These are phyloP conservation scores for Cololabis saira DNA, from an alignment of 2,113 vertebrate species.

Conservation along the genomic window DNA sequence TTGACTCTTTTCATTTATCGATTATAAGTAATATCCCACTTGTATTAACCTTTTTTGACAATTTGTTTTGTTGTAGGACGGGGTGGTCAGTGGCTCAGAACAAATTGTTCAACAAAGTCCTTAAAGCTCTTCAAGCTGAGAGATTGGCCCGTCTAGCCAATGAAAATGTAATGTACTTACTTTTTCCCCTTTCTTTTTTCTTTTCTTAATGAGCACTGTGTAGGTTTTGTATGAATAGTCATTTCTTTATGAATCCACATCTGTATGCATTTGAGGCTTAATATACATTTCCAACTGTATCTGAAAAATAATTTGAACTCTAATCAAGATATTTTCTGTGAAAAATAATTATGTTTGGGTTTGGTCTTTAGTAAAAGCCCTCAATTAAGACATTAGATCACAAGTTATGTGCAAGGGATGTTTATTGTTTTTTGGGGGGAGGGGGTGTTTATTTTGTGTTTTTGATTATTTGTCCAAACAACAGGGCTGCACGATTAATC, in stretches of 20 bases:
- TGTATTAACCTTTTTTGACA: constrained; percentile 9
- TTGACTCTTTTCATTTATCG: not conserved
- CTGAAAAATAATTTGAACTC: not conserved
- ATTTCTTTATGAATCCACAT: no score
- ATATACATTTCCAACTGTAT: not conserved
- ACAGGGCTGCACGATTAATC: no score
- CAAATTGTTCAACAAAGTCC: constrained; percentile 97
- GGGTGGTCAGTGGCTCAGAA: constrained; percentile 96
- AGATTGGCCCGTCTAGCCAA: constrained; percentile 93
- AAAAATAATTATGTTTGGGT: not conserved
- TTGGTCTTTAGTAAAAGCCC: not conserved
- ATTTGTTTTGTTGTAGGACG: constrained; percentile 76
- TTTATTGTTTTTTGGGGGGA: not conserved
- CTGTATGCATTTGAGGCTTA: no score
- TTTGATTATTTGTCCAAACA: not conserved
- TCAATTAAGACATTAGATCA: not conserved
- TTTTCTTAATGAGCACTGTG: not conserved
- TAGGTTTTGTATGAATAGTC: no score
- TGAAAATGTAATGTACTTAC: constrained; percentile 86
- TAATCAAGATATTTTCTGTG: not conserved
- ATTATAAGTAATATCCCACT: not conserved
- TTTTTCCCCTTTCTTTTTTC: not conserved
- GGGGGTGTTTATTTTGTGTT: no score
- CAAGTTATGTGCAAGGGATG: no score
- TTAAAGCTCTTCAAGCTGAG: constrained; percentile 95